These are phyloP conservation scores for Drosophila dives DNA, from an alignment of 2,888 invertebrate genomes.

Conservation along the genomic window DNA sequence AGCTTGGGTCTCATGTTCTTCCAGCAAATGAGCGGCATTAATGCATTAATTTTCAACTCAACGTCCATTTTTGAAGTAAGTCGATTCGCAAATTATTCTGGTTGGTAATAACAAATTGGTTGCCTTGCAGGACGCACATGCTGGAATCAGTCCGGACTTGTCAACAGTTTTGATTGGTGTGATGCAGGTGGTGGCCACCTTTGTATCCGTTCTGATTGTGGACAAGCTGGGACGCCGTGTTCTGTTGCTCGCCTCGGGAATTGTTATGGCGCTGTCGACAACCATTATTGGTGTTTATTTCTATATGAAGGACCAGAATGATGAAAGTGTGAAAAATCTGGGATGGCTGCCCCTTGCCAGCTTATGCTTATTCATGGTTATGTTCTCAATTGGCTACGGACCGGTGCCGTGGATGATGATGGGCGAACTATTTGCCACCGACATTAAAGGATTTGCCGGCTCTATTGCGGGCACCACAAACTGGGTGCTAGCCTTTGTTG, in stretches of 20 bases:
- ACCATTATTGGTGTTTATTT: constrained; percentile 91
- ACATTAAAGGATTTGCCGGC: constrained; percentile 91
- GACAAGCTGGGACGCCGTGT: constrained; percentile 92
- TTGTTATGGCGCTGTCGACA: constrained; percentile 89
- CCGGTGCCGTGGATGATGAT: constrained; percentile 92
- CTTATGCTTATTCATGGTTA: constrained; percentile 90
- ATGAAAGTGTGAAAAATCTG: constrained; percentile 85
- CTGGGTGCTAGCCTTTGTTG: constrained; percentile 92
- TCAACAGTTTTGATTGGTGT: constrained; percentile 93
- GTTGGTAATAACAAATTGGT: not conserved
- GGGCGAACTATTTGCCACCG: constrained; percentile 92
- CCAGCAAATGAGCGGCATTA: constrained; percentile 94
- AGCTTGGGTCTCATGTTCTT: constrained; percentile 94
- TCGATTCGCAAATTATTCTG: constrained; percentile 57
- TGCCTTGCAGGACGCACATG: constrained; percentile 76
- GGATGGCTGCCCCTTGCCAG: constrained; percentile 91
- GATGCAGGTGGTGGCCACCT: constrained; percentile 90
- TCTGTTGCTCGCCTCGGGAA: constrained; percentile 89
- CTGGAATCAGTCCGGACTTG: constrained; percentile 86
- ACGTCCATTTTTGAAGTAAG: constrained; percentile 90
- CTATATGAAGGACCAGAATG: constrained; percentile 82
- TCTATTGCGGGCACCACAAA: constrained; percentile 93
- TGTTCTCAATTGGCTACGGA: constrained; percentile 93
- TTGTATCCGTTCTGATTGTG: constrained; percentile 90
- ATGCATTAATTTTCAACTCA: constrained; percentile 93